Conservation (phyloP, 1,140 invertebrate species). For the Drosophila aff. region DNA sequence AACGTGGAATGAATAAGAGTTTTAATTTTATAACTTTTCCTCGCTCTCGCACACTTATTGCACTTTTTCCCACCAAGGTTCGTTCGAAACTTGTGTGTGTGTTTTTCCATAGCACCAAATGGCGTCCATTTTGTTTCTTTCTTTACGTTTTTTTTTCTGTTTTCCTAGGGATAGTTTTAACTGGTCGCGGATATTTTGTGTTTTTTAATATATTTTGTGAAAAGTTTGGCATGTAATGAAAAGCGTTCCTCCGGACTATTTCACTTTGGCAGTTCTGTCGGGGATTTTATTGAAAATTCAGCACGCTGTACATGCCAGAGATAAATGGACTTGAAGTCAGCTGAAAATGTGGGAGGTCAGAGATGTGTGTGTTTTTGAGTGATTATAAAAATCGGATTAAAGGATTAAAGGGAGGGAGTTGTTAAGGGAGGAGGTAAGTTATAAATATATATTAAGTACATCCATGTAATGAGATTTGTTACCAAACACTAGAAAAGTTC, state of each 20-base stretch:
- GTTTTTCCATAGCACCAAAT: slow-evolving; percentile 35
- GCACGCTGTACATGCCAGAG: slow-evolving; percentile 31
- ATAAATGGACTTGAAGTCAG: slow-evolving; percentile 29
- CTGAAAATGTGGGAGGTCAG: slow-evolving; percentile 5
- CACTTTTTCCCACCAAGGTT: slow-evolving; percentile 48
- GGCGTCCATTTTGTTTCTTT: slow-evolving; percentile 41
- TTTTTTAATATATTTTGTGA: slow-evolving; percentile 44
- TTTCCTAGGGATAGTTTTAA: slow-evolving; percentile 36
- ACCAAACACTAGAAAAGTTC: neutral
- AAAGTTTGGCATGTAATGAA: slow-evolving; percentile 59
- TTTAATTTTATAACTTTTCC: slow-evolving; percentile 49
- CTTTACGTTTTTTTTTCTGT: neutral
- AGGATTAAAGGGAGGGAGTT: neutral
- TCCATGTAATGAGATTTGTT: neutral
- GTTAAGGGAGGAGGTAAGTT: too few species aligned
- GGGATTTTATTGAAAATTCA: slow-evolving; percentile 21
- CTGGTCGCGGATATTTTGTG: slow-evolving; percentile 24
- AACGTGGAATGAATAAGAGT: slow-evolving; percentile 15
- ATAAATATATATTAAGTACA: neutral
- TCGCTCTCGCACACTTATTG: slow-evolving; percentile 55
- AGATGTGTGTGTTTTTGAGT: neutral
- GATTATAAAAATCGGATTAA: slow-evolving; percentile 13
- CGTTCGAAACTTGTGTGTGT: slow-evolving; percentile 48
- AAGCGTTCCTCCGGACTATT: slow-evolving; percentile 40
- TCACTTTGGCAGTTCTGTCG: slow-evolving; percentile 32